These are phyloP conservation scores for Hesperia comma DNA, from an alignment of 2,888 invertebrate genomes.

Conservation along the genomic window DNA sequence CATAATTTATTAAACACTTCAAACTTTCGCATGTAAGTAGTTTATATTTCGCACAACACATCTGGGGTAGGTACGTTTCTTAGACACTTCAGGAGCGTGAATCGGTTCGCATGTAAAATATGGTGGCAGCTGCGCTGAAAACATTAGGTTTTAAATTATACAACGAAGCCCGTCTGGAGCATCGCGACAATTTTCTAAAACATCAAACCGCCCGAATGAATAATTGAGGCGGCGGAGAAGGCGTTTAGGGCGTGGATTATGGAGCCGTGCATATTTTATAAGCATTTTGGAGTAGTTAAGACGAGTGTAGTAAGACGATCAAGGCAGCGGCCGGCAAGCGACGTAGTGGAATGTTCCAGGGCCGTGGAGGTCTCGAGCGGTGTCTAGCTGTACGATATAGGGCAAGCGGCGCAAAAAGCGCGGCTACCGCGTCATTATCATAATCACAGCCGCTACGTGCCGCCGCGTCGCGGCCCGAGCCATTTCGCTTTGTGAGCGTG, in stretches of 20 bases:
- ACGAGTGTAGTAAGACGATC: slow-evolving; percentile 55
- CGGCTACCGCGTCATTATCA: slow-evolving; percentile 81
- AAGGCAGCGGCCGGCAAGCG: slow-evolving; percentile 40
- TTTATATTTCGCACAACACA: neutral
- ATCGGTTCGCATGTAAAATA: slow-evolving; percentile 40
- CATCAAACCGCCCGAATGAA: slow-evolving; percentile 81
- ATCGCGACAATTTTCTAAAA: slow-evolving; percentile 82
- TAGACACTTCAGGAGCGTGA: neutral
- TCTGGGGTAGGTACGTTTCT: neutral
- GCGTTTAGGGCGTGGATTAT: slow-evolving; percentile 82
- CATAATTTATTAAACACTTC: too few relatives aligned
- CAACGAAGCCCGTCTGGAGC: slow-evolving; percentile 70
- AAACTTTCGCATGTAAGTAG: neutral
- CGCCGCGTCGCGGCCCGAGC: slow-evolving; percentile 74
- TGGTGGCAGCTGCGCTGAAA: slow-evolving; percentile 64
- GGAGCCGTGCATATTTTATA: slow-evolving; percentile 82
- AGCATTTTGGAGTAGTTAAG: slow-evolving; percentile 70
- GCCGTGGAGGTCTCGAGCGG: slow-evolving; percentile 53
- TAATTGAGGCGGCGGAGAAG: slow-evolving; percentile 79
- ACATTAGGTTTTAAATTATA: slow-evolving; percentile 72
- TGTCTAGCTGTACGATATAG: slow-evolving; percentile 77
- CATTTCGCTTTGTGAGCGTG: slow-evolving; percentile 80
- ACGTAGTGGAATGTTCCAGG: slow-evolving; percentile 41
- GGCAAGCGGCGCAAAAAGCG: slow-evolving; percentile 77
- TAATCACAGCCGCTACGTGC: slow-evolving; percentile 79